Percentiles rank a stretch among this genome's conserved stretches.
Conservation (phyloP, 2,888 invertebrate genomes). For the Timema podura region DNA sequence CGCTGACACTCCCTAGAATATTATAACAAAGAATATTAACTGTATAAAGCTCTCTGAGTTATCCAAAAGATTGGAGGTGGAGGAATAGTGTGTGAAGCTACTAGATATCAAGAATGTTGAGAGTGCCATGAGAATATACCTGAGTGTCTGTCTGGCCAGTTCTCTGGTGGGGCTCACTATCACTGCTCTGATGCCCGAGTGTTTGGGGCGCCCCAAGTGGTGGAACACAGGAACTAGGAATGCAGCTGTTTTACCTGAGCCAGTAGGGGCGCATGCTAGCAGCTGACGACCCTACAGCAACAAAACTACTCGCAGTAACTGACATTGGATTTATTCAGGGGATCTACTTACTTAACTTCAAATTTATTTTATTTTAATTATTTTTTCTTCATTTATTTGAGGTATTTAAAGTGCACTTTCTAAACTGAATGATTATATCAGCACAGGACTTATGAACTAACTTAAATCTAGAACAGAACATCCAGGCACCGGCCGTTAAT, state of each 20-base stretch:
- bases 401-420: no score
- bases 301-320: neutral
- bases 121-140: slow-evolving; percentile 23
- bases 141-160: slow-evolving; percentile 84
- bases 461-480: no score
- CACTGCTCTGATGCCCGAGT: slow-evolving; percentile 77
- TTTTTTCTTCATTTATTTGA: no score
- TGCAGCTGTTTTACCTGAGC: slow-evolving; percentile 95
- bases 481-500: no score
- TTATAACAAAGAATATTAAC: no score
- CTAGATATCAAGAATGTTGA: slow-evolving; percentile 1
- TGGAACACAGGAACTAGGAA: slow-evolving; percentile 88
- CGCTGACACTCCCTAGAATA: slow-evolving; percentile 62
- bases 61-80: no score
- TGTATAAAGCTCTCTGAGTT: no score
- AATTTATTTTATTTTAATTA: no score
- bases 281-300: slow-evolving; percentile 65
- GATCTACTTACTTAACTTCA: no score
- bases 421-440: no score
- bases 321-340: slow-evolving; percentile 27
- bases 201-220: slow-evolving; percentile 62
- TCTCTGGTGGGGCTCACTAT: slow-evolving; percentile 92
- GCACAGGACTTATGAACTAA: no score
- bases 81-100: no score
- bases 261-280: slow-evolving; percentile 94